A percentile compares a stretch with the other conserved stretches of the same genome.
These are phyloP conservation scores for Steatocranus sp. DNA, from an alignment of 2,797 vertebrate species.

Conservation along the genomic window DNA sequence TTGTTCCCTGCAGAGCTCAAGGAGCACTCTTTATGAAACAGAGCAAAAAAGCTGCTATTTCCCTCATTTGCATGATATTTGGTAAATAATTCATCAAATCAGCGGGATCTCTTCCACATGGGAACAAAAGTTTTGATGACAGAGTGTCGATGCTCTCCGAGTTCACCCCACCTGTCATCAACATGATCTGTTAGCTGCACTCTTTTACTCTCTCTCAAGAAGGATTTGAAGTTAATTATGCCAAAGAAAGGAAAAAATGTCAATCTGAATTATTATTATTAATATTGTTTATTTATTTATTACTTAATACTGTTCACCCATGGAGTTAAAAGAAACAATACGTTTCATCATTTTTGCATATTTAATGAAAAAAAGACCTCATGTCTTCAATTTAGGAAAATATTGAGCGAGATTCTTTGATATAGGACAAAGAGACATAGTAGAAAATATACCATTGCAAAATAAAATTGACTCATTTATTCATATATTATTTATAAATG, in stretches of 20 bases:
- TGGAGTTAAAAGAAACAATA: not conserved
- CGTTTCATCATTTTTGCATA: not conserved
- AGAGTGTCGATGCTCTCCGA: not conserved
- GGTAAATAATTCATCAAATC: conserved; percentile 52
- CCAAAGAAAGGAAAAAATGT: not conserved
- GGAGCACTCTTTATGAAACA: not conserved
- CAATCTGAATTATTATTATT: not conserved
- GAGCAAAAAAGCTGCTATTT: not conserved
- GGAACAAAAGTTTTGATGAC: conserved; percentile 17
- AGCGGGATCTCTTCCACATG: not conserved
- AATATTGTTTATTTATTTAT: not conserved
- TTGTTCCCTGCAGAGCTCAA: not conserved
- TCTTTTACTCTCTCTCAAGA: not conserved
- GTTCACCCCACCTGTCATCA: not conserved
- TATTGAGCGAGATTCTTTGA: not conserved
- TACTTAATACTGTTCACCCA: accelerated
- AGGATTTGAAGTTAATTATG: not conserved
- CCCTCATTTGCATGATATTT: conserved; percentile 34
- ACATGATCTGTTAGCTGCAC: not conserved
- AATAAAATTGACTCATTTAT: not conserved
- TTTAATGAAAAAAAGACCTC: not conserved
- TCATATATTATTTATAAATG: not conserved
- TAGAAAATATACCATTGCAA: not conserved
- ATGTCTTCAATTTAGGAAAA: accelerated
- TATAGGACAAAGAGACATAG: not conserved